Evolutionary conservation across 2,113 vertebrate genomes (phyloP).

Genomic region (Telmatochromis sp.): DNA sequence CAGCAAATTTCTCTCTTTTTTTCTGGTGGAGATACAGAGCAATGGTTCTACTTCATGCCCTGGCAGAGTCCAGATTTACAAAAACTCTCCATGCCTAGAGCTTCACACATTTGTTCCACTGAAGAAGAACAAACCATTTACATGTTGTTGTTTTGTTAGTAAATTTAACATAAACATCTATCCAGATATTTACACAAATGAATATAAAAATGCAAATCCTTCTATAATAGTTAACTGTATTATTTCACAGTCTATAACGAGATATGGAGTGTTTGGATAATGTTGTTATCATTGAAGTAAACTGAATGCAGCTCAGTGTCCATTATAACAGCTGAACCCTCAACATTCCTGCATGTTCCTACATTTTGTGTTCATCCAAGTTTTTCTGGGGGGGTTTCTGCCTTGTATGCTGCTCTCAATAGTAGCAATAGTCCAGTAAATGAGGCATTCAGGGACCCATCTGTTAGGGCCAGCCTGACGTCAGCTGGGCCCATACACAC

Average conservation of each 20-base stretch:
- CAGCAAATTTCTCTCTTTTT: background rate
- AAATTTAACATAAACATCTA: background rate
- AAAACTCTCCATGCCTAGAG: background rate
- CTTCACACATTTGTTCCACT: background rate
- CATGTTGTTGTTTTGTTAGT: background rate
- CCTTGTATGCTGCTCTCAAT: background rate
- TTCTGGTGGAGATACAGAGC: background rate
- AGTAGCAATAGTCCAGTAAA: background rate
- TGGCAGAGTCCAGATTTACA: background rate
- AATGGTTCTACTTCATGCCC: background rate
- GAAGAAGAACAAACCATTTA: background rate
- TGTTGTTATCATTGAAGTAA: background rate
- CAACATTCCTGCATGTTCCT: background rate
- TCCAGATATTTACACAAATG: background rate
- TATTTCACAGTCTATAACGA: background rate
- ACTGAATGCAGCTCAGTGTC: background rate
- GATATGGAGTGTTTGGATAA: background rate
- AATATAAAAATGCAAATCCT: background rate
- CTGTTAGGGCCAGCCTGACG: conserved; percentile 3
- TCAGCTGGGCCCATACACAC: conserved; percentile 2
- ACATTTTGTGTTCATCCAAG: background rate
- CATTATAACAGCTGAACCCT: background rate
- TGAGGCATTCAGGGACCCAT: conserved; percentile 19
- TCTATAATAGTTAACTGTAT: background rate
- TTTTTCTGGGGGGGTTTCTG: background rate